phyloP scores from a whole-genome alignment of 2,113 vertebrate species.

The Onychostoma macrolepis region DNA sequence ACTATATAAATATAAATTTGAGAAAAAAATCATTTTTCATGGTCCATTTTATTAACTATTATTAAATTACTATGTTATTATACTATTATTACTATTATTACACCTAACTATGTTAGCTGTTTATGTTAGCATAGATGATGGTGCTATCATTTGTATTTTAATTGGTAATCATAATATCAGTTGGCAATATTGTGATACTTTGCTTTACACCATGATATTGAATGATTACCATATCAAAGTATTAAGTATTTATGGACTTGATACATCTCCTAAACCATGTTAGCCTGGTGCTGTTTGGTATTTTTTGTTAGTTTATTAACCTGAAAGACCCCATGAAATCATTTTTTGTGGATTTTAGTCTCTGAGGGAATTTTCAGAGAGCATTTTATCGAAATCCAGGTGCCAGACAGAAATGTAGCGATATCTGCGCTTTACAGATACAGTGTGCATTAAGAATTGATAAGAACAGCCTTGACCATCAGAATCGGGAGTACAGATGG shows the following conservation, averaged over 20 bases:
- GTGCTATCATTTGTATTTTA: not conserved
- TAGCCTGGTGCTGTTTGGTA: not conserved
- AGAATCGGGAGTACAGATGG: slow-evolving; percentile 37
- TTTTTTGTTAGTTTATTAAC: not conserved
- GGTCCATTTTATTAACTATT: too few species aligned
- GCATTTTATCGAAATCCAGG: not conserved
- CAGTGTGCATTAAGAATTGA: not conserved
- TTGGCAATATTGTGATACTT: not conserved
- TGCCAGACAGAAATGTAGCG: not conserved
- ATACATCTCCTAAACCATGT: not conserved
- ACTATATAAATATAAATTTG: too few species aligned
- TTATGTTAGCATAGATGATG: not conserved
- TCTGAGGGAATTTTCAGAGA: slow-evolving; percentile 12
- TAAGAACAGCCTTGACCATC: slow-evolving; percentile 19
- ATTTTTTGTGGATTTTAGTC: not conserved
- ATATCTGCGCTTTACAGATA: not conserved
- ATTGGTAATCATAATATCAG: not conserved
- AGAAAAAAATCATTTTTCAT: too few species aligned
- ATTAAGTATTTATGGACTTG: not conserved
- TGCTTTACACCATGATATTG: not conserved
- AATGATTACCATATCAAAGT: not conserved
- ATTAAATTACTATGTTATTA: too few species aligned
- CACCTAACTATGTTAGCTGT: not conserved
- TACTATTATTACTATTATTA: too few species aligned
- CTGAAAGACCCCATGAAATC: not conserved